Evolutionary conservation across 2,113 vertebrate genomes (phyloP).

Genomic region (Tupaia tana): DNA sequence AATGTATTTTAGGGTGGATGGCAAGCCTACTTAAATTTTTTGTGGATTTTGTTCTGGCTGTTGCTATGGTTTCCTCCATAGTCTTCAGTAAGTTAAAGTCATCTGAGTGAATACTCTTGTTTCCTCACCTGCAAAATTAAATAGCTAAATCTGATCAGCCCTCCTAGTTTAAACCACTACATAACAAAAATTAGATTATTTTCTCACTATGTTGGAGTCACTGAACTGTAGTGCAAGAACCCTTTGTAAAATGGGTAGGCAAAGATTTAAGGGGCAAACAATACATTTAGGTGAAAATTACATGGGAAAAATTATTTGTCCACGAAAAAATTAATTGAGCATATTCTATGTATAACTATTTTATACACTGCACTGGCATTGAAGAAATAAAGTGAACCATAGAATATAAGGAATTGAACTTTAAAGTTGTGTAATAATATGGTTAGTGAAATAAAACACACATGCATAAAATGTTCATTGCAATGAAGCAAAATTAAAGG

Average conservation of each 20-base stretch:
- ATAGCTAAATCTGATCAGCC: not conserved
- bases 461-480: not conserved
- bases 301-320: not conserved
- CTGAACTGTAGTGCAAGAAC: not conserved
- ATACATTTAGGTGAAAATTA: not conserved
- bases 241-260: not conserved
- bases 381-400: not conserved
- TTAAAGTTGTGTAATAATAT: not conserved
- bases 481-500: not conserved
- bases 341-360: not conserved
- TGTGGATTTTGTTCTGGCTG: not conserved
- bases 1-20: not conserved
- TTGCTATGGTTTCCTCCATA: not conserved
- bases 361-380: not conserved
- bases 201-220: not conserved
- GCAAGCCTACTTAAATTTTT: not conserved
- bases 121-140: conserved; percentile 1
- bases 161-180: not conserved
- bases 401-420: not conserved
- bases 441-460: not conserved
- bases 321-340: not conserved
- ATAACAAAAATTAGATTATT: conserved; percentile 4
- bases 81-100: not conserved
- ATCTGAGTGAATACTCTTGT: not conserved
- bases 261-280: conserved; percentile 46